A percentile compares a stretch with the other conserved stretches of the same genome.
phyloP scores from a whole-genome alignment of 92 coral and sea anemone species.

The Pocillopora grandis region DNA sequence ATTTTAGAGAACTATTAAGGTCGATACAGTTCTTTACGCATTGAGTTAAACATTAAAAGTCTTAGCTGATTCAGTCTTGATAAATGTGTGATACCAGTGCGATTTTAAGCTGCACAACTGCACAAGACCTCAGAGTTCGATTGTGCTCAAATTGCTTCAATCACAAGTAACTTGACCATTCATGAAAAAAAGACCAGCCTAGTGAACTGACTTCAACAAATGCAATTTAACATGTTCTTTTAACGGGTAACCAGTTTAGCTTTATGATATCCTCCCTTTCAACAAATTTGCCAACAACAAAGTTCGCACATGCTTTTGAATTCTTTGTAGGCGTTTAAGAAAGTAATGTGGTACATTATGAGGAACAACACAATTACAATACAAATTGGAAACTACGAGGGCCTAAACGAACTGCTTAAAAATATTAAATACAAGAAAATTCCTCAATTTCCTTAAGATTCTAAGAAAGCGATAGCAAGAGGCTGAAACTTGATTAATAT shows the following conservation, averaged over 20 bases:
- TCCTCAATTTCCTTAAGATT: neutral
- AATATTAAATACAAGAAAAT: no score
- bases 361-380: neutral
- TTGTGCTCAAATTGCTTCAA: neutral
- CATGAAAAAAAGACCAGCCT: neutral
- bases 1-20: neutral
- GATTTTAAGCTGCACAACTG: conserved; percentile 15
- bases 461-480: conserved; percentile 16
- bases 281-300: conserved; percentile 21
- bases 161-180: conserved; percentile 18
- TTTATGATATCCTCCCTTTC: conserved; percentile 17
- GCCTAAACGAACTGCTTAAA: conserved; percentile 1
- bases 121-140: conserved; percentile 11
- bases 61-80: no score
- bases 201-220: conserved; percentile 24
- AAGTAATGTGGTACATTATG: conserved; percentile 23
- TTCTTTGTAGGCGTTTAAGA: conserved; percentile 14
- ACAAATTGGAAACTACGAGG: conserved; percentile 10
- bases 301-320: conserved; percentile 26
- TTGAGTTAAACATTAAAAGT: no score
- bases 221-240: conserved; percentile 26
- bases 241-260: conserved; percentile 32
- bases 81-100: no score
- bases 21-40: no score
- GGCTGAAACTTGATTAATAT: conserved; percentile 9